Evolutionary conservation across 2,797 vertebrate species (phyloP).

Genomic region (Sebastes oblongus): DNA sequence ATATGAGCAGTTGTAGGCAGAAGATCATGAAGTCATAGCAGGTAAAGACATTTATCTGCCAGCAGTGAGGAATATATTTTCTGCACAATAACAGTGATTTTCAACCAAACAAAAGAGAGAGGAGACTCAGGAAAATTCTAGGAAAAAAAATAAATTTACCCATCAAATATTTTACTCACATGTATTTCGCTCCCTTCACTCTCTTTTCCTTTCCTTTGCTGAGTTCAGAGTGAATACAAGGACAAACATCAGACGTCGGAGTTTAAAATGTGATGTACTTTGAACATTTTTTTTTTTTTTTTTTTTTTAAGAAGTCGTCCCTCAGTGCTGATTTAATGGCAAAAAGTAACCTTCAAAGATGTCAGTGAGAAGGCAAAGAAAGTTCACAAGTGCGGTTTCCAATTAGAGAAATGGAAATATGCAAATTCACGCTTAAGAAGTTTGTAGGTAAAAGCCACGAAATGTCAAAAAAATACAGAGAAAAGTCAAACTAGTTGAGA

Average conservation of each 20-base stretch:
- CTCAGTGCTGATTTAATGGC: background rate
- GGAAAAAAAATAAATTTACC: background rate
- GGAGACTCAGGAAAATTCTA: background rate
- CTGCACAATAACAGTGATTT: background rate
- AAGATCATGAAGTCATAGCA: background rate
- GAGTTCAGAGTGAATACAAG: slow-evolving; percentile 36
- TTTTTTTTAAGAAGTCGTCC: background rate
- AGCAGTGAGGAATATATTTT: background rate
- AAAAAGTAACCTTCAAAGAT: slow-evolving; percentile 14
- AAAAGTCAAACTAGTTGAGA: background rate
- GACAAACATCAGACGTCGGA: slow-evolving; percentile 38
- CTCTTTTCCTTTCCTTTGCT: slow-evolving; percentile 80
- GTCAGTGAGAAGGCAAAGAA: background rate
- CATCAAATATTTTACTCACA: slow-evolving; percentile 61
- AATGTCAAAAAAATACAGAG: background rate
- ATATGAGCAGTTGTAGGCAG: background rate
- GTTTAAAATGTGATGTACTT: background rate
- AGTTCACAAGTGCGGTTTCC: background rate
- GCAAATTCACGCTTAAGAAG: background rate
- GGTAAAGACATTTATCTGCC: background rate
- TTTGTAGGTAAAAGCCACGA: background rate
- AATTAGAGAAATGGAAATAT: slow-evolving; percentile 10
- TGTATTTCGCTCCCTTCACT: slow-evolving; percentile 65
- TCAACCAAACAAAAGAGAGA: background rate
- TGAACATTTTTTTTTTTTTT: background rate